phyloP scores from a whole-genome alignment of 2,797 vertebrate species.

The Menidia menidia region DNA sequence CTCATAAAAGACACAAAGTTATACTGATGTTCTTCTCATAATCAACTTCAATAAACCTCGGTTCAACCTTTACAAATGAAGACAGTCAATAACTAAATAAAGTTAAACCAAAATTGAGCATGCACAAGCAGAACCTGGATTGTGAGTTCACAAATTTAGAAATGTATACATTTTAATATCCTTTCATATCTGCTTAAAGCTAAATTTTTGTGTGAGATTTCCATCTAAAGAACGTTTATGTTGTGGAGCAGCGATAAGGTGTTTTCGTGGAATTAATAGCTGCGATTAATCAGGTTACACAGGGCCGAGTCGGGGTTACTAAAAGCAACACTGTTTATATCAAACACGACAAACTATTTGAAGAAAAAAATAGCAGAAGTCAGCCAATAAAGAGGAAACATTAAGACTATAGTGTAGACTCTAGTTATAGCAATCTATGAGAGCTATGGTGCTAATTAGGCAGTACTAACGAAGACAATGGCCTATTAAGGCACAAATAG shows the following conservation, averaged over 20 bases:
- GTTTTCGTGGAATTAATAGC: constrained; percentile 13
- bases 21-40: no score
- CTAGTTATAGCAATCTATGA: constrained; percentile 47
- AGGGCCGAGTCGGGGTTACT: no score
- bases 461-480: constrained; percentile 72
- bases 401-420: constrained; percentile 51
- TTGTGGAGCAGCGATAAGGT: no score
- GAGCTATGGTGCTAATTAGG: constrained; percentile 74
- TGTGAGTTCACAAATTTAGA: constrained; percentile 3
- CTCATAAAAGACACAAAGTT: no score
- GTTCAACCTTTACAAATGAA: no score
- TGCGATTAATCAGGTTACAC: constrained; percentile 20
- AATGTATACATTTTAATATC: no score
- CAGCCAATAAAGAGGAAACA: constrained; percentile 55
- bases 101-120: neutral
- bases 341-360: constrained; percentile 23
- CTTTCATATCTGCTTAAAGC: neutral
- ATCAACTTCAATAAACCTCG: no score
- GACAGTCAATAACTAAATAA: neutral
- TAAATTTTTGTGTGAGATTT: no score
- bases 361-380: constrained; percentile 36
- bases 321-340: constrained; percentile 20
- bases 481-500: constrained; percentile 76
- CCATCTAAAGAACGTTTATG: neutral
- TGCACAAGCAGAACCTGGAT: neutral